These are phyloP conservation scores for Acanthurus leucopareius DNA, from an alignment of 2,797 vertebrate species.

Conservation along the genomic window DNA sequence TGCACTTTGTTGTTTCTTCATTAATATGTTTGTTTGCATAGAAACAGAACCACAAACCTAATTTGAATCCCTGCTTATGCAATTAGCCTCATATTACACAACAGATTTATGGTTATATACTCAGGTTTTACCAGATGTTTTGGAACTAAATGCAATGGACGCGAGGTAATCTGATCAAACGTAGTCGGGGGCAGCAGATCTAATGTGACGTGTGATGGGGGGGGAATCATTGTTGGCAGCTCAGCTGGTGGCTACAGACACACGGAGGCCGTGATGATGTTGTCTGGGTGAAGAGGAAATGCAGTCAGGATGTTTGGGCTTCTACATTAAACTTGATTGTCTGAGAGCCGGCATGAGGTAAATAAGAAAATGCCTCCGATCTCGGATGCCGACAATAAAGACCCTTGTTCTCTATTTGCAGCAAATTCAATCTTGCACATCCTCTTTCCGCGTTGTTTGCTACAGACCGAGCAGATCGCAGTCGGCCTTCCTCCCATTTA, in stretches of 20 bases:
- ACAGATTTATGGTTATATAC: background rate
- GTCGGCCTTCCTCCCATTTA: conserved; percentile 54
- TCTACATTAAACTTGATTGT: conserved; percentile 39
- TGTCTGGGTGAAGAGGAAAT: background rate
- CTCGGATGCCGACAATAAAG: conserved; percentile 30
- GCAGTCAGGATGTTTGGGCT: conserved; percentile 33
- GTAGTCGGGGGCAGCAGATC: background rate
- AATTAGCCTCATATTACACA: background rate
- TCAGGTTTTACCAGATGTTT: too few species aligned
- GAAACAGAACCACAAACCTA: background rate
- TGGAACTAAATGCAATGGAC: background rate
- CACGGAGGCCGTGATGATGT: background rate
- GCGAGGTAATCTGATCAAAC: conserved; percentile 10
- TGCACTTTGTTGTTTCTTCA: too few species aligned
- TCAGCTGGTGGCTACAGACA: conserved; percentile 15
- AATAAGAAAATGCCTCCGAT: conserved; percentile 45
- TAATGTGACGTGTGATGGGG: background rate
- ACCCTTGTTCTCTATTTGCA: conserved; percentile 25
- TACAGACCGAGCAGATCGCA: conserved; percentile 34
- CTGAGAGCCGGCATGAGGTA: conserved; percentile 11
- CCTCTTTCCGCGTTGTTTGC: conserved; percentile 27
- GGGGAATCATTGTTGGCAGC: background rate
- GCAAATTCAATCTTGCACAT: conserved; percentile 45
- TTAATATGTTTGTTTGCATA: too few species aligned
- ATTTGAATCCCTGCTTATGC: background rate